These are phyloP conservation scores for Drosophila sproati DNA, from an alignment of 1,140 invertebrate species.

Conservation along the genomic window DNA sequence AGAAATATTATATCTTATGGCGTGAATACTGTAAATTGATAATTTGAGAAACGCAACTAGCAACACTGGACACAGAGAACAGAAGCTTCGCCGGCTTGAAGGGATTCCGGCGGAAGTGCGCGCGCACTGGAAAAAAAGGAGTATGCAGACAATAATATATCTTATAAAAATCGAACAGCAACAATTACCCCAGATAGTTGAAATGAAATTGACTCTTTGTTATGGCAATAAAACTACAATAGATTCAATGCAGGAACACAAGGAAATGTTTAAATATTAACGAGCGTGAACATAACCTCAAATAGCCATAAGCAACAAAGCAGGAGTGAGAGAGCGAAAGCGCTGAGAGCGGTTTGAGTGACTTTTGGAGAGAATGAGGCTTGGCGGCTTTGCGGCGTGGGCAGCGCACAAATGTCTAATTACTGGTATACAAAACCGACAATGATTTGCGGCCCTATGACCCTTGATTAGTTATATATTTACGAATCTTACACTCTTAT, in stretches of 20 bases:
- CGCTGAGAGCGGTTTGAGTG: background rate
- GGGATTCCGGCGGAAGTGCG: slow-evolving; percentile 31
- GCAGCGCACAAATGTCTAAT: slow-evolving; percentile 41
- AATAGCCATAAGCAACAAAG: slow-evolving; percentile 25
- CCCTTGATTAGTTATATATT: background rate
- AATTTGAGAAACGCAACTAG: background rate
- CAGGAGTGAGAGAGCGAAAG: background rate
- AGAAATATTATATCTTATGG: too few species aligned
- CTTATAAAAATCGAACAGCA: background rate
- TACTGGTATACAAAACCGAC: slow-evolving; percentile 17
- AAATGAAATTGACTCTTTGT: slow-evolving; percentile 10
- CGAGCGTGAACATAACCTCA: slow-evolving; percentile 24
- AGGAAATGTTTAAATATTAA: slow-evolving; percentile 1
- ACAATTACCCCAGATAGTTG: slow-evolving; percentile 3
- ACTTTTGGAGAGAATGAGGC: background rate
- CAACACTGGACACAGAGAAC: background rate
- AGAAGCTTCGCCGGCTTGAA: slow-evolving; percentile 29
- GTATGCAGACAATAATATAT: slow-evolving; percentile 4
- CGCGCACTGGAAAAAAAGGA: slow-evolving; percentile 40
- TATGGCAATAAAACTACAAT: background rate
- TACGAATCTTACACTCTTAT: too few species aligned
- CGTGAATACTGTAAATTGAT: background rate
- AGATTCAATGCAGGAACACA: background rate
- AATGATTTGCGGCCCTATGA: slow-evolving; percentile 29
- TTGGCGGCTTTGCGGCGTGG: slow-evolving; percentile 24